These are phyloP conservation scores for Cyrtonyx montezumae DNA, from an alignment of 2,113 vertebrate genomes.

Conservation along the genomic window DNA sequence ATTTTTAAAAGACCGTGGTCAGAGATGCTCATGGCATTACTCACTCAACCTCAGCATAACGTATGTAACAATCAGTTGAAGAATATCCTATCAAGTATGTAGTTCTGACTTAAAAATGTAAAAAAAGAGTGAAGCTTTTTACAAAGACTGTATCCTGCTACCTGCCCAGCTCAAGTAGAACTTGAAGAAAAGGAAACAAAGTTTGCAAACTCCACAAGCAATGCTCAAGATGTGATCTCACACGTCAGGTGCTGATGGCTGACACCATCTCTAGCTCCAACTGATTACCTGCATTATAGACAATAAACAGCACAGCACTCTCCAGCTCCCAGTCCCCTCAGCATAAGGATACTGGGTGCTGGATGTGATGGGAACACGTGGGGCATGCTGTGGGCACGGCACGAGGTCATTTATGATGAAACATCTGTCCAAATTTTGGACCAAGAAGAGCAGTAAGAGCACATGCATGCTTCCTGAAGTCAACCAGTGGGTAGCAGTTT, in stretches of 20 bases:
- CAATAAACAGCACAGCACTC: background rate
- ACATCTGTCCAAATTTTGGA: background rate
- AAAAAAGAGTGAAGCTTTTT: background rate
- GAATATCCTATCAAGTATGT: background rate
- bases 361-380: background rate
- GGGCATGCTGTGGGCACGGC: background rate
- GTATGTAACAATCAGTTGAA: background rate
- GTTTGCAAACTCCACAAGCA: background rate
- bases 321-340: background rate
- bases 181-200: background rate
- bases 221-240: background rate
- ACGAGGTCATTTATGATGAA: background rate
- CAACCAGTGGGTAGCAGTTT: background rate
- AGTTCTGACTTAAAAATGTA: background rate
- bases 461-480: background rate
- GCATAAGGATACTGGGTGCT: background rate
- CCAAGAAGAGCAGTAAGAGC: background rate
- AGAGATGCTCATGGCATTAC: background rate
- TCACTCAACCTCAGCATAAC: background rate
- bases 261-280: background rate
- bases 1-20: background rate
- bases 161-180: background rate
- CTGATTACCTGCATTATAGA: background rate
- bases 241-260: background rate
- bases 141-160: background rate